Conservation (phyloP, 2,888 invertebrate genomes). For the Diadegma fenestrale region DNA sequence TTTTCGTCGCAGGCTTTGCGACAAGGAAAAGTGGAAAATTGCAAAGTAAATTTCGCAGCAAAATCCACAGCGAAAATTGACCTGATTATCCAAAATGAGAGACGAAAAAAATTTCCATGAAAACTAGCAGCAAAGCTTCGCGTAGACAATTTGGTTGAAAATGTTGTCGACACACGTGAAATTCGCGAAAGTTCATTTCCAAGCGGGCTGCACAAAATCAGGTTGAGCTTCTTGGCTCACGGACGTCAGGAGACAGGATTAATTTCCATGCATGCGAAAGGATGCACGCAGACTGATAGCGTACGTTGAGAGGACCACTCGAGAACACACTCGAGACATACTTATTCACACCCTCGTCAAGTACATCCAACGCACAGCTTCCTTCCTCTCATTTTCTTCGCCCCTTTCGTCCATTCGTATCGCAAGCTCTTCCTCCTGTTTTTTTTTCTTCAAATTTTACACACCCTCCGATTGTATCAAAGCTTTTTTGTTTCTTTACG, state of each 20-base stretch:
- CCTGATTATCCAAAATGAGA: background rate
- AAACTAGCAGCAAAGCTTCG: background rate
- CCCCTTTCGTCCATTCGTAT: slow-evolving; percentile 23
- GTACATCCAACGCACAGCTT: slow-evolving; percentile 71
- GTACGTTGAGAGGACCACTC: slow-evolving; percentile 71
- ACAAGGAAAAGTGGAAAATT: background rate
- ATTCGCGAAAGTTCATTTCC: slow-evolving; percentile 1
- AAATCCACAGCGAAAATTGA: background rate
- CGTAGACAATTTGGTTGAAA: background rate
- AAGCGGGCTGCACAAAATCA: background rate
- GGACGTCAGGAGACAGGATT: slow-evolving; percentile 71
- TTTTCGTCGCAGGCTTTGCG: background rate
- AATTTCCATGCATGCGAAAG: slow-evolving; percentile 74
- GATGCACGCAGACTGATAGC: slow-evolving; percentile 72
- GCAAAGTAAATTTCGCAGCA: background rate
- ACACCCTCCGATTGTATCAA: background rate
- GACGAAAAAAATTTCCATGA: background rate
- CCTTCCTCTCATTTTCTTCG: slow-evolving; percentile 49
- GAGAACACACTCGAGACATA: slow-evolving; percentile 79
- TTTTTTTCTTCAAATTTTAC: slow-evolving; percentile 3
- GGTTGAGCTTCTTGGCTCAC: slow-evolving; percentile 29
- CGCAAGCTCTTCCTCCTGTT: slow-evolving; percentile 18
- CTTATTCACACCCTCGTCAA: slow-evolving; percentile 82
- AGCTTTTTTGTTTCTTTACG: background rate
- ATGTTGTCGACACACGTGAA: background rate